A percentile compares a stretch with the other conserved stretches of the same genome.
These are phyloP conservation scores for Limonius californicus DNA, from an alignment of 1,140 invertebrate species.

Conservation along the genomic window DNA sequence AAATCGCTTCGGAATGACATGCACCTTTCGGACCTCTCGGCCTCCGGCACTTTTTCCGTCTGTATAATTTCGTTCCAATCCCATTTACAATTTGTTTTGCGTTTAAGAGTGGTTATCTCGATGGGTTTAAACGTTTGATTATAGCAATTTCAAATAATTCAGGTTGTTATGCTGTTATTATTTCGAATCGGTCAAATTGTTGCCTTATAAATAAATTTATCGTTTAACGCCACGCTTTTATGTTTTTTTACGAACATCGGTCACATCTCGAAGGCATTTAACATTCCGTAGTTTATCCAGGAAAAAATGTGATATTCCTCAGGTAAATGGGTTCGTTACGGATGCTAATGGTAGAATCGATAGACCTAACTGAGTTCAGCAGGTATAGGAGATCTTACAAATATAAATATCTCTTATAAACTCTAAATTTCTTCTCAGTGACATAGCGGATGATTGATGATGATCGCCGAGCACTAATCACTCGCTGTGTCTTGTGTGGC, in stretches of 20 bases:
- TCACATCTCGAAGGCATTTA: background rate
- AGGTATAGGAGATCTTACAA: background rate
- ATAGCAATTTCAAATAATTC: slow-evolving; percentile 42
- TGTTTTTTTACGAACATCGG: slow-evolving; percentile 3
- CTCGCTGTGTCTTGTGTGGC: slow-evolving; percentile 27
- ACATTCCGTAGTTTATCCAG: background rate
- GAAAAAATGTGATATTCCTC: background rate
- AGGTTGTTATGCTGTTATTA: slow-evolving; percentile 33
- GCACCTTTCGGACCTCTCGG: slow-evolving; percentile 32
- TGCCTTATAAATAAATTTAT: slow-evolving; percentile 41
- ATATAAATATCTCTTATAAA: background rate
- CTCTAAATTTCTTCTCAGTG: slow-evolving; percentile 14
- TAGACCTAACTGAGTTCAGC: background rate
- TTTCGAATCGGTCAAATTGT: slow-evolving; percentile 39
- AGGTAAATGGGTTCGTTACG: background rate
- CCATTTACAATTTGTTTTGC: slow-evolving; percentile 40
- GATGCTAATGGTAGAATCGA: background rate
- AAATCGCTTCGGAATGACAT: slow-evolving; percentile 39
- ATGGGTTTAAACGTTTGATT: slow-evolving; percentile 39
- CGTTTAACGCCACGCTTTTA: slow-evolving; percentile 30
- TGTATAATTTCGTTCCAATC: slow-evolving; percentile 36
- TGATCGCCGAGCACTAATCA: slow-evolving; percentile 23
- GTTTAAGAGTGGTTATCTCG: slow-evolving; percentile 35
- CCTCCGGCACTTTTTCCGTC: slow-evolving; percentile 21
- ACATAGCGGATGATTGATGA: slow-evolving; percentile 28